A percentile compares a stretch with the other conserved stretches of the same genome.
Evolutionary conservation across 2,888 invertebrate genomes (phyloP).

Genomic region (Octodonta nipae): DNA sequence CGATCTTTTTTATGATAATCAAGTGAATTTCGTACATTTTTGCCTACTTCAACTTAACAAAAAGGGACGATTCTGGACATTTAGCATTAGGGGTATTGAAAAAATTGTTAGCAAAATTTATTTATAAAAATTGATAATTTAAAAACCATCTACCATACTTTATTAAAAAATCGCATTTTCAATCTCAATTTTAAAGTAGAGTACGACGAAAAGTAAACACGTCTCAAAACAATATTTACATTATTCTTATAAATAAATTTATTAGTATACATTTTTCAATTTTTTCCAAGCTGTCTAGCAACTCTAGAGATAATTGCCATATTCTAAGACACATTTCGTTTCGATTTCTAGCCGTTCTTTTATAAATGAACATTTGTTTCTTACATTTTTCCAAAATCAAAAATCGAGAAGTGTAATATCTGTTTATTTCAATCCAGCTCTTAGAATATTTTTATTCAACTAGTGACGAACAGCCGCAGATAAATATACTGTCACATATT

Average conservation of each 20-base stretch:
- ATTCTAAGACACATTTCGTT: not conserved
- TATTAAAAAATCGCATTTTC: not conserved
- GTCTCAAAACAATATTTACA: not conserved
- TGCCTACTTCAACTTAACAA: not conserved
- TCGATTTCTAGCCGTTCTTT: not conserved
- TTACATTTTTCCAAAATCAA: not conserved
- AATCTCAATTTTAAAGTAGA: too few relatives aligned
- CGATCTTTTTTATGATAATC: not conserved
- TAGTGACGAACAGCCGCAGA: slow-evolving; percentile 1
- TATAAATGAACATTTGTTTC: too few relatives aligned
- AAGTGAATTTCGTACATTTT: not conserved
- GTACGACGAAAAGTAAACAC: too few relatives aligned
- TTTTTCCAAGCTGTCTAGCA: not conserved
- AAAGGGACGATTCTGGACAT: not conserved
- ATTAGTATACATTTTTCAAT: not conserved
- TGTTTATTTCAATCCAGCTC: not conserved
- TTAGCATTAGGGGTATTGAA: too few relatives aligned
- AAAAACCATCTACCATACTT: not conserved
- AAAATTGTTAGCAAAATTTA: too few relatives aligned
- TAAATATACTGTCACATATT: not conserved
- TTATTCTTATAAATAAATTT: slow-evolving; percentile 1
- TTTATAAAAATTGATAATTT: too few relatives aligned
- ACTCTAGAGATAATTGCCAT: not conserved
- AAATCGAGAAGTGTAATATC: slow-evolving; percentile 1
- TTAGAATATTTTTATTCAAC: not conserved